phyloP scores from a whole-genome alignment of 2,113 vertebrate species.

The Larimichthys crocea region DNA sequence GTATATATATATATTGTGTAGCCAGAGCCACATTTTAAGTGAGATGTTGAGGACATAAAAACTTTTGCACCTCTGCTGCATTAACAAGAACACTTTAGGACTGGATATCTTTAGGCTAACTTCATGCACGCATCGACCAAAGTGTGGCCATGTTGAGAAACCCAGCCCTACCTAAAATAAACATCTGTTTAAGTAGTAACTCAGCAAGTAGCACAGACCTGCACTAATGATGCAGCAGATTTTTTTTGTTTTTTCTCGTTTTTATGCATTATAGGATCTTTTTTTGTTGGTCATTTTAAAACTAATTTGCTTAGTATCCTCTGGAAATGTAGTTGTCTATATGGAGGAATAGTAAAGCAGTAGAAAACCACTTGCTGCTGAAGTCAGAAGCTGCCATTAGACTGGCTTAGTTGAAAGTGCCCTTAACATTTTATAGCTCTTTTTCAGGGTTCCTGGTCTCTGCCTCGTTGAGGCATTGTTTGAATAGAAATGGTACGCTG shows the following conservation, averaged over 20 bases:
- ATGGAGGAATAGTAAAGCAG: not conserved
- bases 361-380: not conserved
- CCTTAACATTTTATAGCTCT: not conserved
- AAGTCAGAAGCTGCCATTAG: not conserved
- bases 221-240: too few relatives aligned
- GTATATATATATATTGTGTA: too few relatives aligned
- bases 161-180: too few relatives aligned
- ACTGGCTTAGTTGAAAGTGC: not conserved
- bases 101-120: too few relatives aligned
- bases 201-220: not conserved
- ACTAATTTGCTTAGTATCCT: not conserved
- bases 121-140: too few relatives aligned
- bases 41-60: too few relatives aligned
- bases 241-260: too few relatives aligned
- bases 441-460: not conserved
- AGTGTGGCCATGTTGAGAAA: too few relatives aligned
- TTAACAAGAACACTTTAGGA: too few relatives aligned
- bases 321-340: not conserved
- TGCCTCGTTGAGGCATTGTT: conserved; percentile 22
- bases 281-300: not conserved
- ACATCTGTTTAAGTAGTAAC: not conserved
- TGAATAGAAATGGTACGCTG: conserved; percentile 35
- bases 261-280: not conserved
- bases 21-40: too few relatives aligned
- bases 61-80: too few relatives aligned